A percentile compares a stretch with the other conserved stretches of the same genome.
These are phyloP conservation scores for Dione juno DNA, from an alignment of 2,888 invertebrate genomes.

Conservation along the genomic window DNA sequence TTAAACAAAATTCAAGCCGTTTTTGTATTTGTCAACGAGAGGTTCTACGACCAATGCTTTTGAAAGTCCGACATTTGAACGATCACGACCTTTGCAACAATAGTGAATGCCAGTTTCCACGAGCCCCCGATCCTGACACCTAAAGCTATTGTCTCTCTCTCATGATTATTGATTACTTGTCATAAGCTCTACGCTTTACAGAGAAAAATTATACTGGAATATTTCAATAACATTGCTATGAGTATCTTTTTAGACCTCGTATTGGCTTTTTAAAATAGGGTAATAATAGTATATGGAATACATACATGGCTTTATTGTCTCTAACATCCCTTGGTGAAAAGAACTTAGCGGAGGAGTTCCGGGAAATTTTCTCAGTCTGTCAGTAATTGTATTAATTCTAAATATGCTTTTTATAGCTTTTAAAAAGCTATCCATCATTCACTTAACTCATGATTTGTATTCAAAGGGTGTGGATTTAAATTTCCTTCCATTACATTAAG, in stretches of 20 bases:
- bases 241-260: too few species aligned
- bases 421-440: neutral
- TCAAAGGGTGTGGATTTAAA: neutral
- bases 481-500: too few species aligned
- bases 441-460: too few species aligned
- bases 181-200: neutral
- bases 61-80: neutral
- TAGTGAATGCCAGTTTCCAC: neutral
- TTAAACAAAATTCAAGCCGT: neutral
- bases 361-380: too few species aligned
- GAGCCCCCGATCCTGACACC: slow-evolving; percentile 4
- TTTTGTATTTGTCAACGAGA: neutral
- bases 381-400: too few species aligned
- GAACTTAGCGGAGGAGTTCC: slow-evolving; percentile 3
- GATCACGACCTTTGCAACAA: slow-evolving; percentile 8
- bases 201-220: neutral
- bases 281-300: neutral
- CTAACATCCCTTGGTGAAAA: slow-evolving; percentile 13
- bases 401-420: neutral
- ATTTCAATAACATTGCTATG: neutral
- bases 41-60: slow-evolving; percentile 6
- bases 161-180: slow-evolving; percentile 4
- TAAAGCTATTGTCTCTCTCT: slow-evolving; percentile 1
- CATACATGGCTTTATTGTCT: slow-evolving; percentile 1
- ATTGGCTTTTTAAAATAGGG: too few species aligned